Base-by-base conservation (phyloP, 1,140 invertebrate genomes). In the Drosophila navojoa region DNA sequence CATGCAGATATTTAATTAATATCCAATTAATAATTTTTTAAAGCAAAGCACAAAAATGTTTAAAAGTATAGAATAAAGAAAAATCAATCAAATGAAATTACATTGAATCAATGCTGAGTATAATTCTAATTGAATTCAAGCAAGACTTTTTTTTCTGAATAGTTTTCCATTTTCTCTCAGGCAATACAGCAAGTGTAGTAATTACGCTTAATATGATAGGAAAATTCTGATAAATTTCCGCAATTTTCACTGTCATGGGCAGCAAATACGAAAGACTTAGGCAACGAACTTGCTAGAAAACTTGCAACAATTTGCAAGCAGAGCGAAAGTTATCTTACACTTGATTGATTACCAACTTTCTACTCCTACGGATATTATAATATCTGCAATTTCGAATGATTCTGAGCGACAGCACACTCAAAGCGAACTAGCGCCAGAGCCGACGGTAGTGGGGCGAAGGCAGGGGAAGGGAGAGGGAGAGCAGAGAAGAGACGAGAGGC, bases 321-420 rank as follows among this genome's bases (percentile, higher is more conserved):
- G 79, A 86, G 82, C 82, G 82, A 86, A 86, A 86, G 82, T 86
- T 87, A 87, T 86, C 81, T 81, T 67, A 49, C 60, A 77, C 84
- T 87, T 87, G 82, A 86, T 86, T 87, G 82, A 86, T 82, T 79
- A 71, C 76, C 67, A 79, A 86, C 82, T 86, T 86, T 86, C 82
- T 86, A 87, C 82, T 67, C 76, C 55, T 74, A 68, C 68, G 77
- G 81, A 86, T 62, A 87, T 87, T 87, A 79, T 86, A 86, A 86
- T 87, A 82, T 82, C 63, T 76, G 79, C 82, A 86, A 86, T 86
- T 86, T 87, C 54, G 44, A 81, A 87, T 82, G 61, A 87, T 86
- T 86, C 82, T 86, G 75, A 76, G 40, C 63, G 63, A 40, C 63
- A 55, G 49, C 47, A 53, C 5, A 44, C 10, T 22, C 10, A 7